These are phyloP conservation scores for Thaumetopoea pityocampa DNA, from an alignment of 1,140 invertebrate species.

Conservation along the genomic window DNA sequence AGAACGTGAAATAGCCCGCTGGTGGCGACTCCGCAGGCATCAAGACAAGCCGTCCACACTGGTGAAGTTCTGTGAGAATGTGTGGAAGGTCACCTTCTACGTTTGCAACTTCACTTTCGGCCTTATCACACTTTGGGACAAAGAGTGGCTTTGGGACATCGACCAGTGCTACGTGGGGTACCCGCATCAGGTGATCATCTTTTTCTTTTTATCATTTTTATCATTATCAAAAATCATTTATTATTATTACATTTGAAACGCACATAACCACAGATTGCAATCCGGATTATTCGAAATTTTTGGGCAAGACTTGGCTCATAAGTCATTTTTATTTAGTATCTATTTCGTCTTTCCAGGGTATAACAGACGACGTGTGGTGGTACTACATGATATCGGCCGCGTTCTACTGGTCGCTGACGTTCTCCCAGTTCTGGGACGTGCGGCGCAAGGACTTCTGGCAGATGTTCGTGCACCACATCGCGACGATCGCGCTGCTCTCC, in stretches of 20 bases:
- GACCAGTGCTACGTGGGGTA: slow-evolving; percentile 93
- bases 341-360: slow-evolving; percentile 76
- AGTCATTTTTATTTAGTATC: too few species aligned
- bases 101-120: slow-evolving; percentile 90
- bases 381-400: slow-evolving; percentile 97
- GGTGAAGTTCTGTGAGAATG: slow-evolving; percentile 93
- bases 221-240: not conserved
- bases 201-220: not conserved
- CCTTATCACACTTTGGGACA: slow-evolving; percentile 90
- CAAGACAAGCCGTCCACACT: slow-evolving; percentile 92
- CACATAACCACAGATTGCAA: too few species aligned
- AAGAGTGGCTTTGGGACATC: slow-evolving; percentile 96
- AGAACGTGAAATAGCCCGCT: slow-evolving; percentile 92
- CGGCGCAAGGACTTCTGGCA: slow-evolving; percentile 97
- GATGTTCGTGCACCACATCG: slow-evolving; percentile 94
- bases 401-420: slow-evolving; percentile 96
- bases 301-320: too few species aligned
- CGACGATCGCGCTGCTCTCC: slow-evolving; percentile 91
- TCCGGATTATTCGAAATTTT: too few species aligned
- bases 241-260: too few species aligned
- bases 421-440: slow-evolving; percentile 95
- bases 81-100: slow-evolving; percentile 95
- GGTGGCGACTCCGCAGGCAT: slow-evolving; percentile 88
- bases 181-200: slow-evolving; percentile 77
- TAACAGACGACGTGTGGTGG: slow-evolving; percentile 90